Conservation (phyloP, 2,888 invertebrate species). For the Carterocephalus palaemon region DNA sequence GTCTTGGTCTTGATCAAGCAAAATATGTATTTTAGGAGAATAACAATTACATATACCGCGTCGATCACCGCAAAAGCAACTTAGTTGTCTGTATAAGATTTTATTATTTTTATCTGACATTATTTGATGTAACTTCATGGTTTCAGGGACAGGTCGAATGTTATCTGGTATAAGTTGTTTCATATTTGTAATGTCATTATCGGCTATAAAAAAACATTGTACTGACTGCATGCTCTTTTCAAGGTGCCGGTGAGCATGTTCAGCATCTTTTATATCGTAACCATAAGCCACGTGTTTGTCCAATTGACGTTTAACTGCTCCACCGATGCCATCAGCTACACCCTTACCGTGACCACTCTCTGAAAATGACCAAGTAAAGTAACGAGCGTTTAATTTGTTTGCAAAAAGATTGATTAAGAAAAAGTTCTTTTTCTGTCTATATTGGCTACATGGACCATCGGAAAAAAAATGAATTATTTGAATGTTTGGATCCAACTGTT, state of each 20-base stretch:
- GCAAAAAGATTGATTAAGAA: constrained; percentile 29
- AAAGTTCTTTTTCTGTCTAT: constrained; percentile 36
- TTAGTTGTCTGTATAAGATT: no score
- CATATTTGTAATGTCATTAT: constrained; percentile 28
- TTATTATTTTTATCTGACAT: constrained; percentile 21
- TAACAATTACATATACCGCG: no score
- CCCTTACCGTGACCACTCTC: constrained; percentile 35
- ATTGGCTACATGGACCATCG: constrained; percentile 35
- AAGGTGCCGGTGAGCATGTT: constrained; percentile 20
- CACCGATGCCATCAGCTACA: constrained; percentile 35
- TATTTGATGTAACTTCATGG: constrained; percentile 31
- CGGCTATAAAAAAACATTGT: constrained; percentile 29
- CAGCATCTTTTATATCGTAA: constrained; percentile 30
- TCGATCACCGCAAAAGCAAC: no score
- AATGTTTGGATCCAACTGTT: constrained; percentile 24
- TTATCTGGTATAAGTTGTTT: constrained; percentile 25
- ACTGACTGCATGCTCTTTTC: constrained; percentile 24
- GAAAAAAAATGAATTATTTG: constrained; percentile 34
- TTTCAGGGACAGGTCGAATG: constrained; percentile 26
- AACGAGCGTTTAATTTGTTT: constrained; percentile 26
- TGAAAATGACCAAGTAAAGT: constrained; percentile 34
- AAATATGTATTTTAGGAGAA: no score
- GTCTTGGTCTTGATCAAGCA: no score
- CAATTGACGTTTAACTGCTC: constrained; percentile 33
- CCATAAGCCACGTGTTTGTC: constrained; percentile 33